These are phyloP conservation scores for Oreohelix idahoensis DNA, from an alignment of 1,140 invertebrate species.

Conservation along the genomic window DNA sequence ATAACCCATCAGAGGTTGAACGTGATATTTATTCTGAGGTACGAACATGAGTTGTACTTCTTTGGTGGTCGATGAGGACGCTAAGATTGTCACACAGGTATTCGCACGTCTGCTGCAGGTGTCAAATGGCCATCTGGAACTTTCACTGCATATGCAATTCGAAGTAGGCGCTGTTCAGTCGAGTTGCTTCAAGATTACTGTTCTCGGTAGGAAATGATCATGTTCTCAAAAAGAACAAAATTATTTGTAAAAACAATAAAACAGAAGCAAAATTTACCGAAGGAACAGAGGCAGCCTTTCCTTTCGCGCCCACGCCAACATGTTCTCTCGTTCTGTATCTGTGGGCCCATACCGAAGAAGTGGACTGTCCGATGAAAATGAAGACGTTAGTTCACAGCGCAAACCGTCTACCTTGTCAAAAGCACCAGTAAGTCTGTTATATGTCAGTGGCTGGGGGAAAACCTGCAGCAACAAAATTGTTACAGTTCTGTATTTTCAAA, in stretches of 20 bases:
- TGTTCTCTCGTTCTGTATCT: slow-evolving; percentile 64
- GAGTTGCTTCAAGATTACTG: too few species aligned
- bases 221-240: background rate
- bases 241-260: background rate
- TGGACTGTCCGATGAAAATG: slow-evolving; percentile 20
- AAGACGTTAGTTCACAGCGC: slow-evolving; percentile 25
- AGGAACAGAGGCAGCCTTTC: slow-evolving; percentile 71
- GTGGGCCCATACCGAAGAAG: slow-evolving; percentile 67
- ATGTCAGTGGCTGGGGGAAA: slow-evolving; percentile 67
- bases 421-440: slow-evolving; percentile 70
- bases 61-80: too few species aligned
- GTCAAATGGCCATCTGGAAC: too few species aligned
- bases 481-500: too few species aligned
- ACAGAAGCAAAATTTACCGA: slow-evolving; percentile 50
- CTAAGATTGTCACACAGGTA: too few species aligned
- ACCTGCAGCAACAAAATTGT: slow-evolving; percentile 54
- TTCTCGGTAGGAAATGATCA: too few species aligned
- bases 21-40: too few species aligned
- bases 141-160: too few species aligned
- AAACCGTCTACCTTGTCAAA: slow-evolving; percentile 64
- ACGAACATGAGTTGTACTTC: too few species aligned
- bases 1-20: too few species aligned
- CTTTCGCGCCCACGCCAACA: slow-evolving; percentile 70
- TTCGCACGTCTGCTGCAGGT: too few species aligned
- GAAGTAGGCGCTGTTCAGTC: too few species aligned